Percentiles rank a stretch among this genome's conserved stretches.
phyloP scores from a whole-genome alignment of 1,140 invertebrate genomes.

The Sesamia nonagrioides region DNA sequence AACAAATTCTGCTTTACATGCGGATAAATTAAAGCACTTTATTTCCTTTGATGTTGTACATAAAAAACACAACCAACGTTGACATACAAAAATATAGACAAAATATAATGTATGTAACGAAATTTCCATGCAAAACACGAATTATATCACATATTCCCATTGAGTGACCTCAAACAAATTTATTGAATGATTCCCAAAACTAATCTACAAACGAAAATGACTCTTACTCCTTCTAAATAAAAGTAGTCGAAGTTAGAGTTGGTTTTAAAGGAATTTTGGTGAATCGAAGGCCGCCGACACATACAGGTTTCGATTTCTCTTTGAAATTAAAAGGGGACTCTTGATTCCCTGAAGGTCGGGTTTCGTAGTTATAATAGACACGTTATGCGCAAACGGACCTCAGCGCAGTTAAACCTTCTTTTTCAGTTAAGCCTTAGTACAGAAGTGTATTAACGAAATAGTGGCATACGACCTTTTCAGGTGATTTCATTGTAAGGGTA shows the following conservation, averaged over 20 bases:
- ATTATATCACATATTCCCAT: conserved; percentile 48
- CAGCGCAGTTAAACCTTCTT: conserved; percentile 26
- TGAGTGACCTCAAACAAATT: conserved; percentile 38
- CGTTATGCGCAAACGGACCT: conserved; percentile 47
- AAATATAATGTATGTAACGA: conserved; percentile 8
- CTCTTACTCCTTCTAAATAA: conserved; percentile 1
- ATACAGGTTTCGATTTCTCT: conserved; percentile 49
- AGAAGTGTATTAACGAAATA: not conserved
- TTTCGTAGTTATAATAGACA: conserved; percentile 52
- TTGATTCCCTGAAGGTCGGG: conserved; percentile 54
- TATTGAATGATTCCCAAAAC: not conserved
- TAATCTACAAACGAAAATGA: not conserved
- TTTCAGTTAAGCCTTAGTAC: conserved; percentile 16
- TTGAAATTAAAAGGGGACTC: conserved; percentile 56
- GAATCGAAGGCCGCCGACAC: conserved; percentile 15
- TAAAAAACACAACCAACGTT: not conserved
- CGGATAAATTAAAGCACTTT: too few relatives aligned
- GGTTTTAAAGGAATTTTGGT: not conserved
- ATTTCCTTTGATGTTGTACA: not conserved
- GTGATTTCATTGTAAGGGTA: conserved; percentile 21
- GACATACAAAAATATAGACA: conserved; percentile 36
- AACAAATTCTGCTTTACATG: too few relatives aligned
- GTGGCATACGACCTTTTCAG: conserved; percentile 29
- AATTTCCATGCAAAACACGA: conserved; percentile 46
- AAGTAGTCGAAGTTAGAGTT: not conserved